Conservation (phyloP, 2,113 vertebrate species). For the Eonycteris spelaea region DNA sequence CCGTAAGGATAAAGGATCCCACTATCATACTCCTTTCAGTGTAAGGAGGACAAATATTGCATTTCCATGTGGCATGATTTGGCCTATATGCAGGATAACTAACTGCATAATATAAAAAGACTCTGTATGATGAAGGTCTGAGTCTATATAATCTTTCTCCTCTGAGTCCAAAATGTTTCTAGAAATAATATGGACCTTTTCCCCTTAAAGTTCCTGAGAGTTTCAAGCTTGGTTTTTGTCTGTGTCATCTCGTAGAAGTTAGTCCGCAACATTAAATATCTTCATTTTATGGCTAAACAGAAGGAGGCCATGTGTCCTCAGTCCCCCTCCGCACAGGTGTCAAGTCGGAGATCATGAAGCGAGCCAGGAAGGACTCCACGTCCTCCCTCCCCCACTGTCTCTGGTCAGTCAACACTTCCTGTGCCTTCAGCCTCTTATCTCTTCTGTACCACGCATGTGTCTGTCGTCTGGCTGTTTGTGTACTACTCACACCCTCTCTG, state of each 20-base stretch:
- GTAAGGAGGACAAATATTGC: neutral
- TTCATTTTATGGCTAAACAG: neutral
- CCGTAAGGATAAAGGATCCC: neutral
- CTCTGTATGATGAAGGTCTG: neutral
- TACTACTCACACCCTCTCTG: too few species aligned
- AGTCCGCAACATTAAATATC: neutral
- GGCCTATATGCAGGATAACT: neutral
- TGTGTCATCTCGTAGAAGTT: neutral
- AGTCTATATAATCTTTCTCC: neutral
- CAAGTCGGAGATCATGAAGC: neutral
- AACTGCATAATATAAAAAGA: neutral
- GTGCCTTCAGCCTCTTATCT: neutral
- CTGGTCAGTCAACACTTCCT: neutral
- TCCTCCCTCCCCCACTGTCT: neutral
- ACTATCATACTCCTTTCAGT: neutral
- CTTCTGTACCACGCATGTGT: neutral
- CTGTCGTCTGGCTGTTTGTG: neutral
- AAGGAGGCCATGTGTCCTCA: neutral
- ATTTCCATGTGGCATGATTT: neutral
- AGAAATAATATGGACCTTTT: neutral
- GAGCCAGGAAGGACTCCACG: neutral
- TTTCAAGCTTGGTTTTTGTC: neutral
- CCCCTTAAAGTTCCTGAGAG: neutral
- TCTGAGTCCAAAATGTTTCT: neutral
- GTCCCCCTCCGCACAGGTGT: neutral